Evolutionary conservation across 2,888 invertebrate species (phyloP).

Genomic region (Galerucella nymphaeae): DNA sequence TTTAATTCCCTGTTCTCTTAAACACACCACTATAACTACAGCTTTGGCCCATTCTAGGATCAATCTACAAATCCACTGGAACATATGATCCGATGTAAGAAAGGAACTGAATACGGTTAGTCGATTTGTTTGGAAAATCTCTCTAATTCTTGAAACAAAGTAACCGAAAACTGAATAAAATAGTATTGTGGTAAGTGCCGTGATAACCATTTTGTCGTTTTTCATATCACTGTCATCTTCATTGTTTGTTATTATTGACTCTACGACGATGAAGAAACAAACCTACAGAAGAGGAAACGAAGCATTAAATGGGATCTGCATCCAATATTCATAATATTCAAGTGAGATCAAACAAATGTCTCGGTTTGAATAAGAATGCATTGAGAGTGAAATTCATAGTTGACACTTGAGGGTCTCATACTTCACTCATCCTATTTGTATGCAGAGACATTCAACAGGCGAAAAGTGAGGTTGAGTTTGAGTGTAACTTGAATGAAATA

Average conservation of each 20-base stretch:
- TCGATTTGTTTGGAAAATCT: conserved; percentile 54
- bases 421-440: no score
- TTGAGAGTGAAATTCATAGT: no score
- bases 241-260: conserved; percentile 50
- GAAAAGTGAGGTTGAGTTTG: no score
- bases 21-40: conserved; percentile 69
- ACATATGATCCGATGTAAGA: conserved; percentile 46
- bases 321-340: no score
- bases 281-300: conserved; percentile 36
- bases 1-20: conserved; percentile 78
- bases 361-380: background rate
- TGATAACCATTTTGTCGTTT: conserved; percentile 54
- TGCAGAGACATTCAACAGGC: no score
- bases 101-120: conserved; percentile 40
- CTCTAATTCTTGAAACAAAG: conserved; percentile 58
- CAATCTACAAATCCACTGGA: conserved; percentile 68
- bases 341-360: no score
- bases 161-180: conserved; percentile 63
- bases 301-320: background rate
- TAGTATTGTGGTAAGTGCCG: conserved; percentile 60
- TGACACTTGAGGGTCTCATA: no score
- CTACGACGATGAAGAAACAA: conserved; percentile 60
- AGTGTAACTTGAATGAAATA: no score
- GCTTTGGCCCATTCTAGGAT: conserved; percentile 84
- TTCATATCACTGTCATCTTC: conserved; percentile 41